Evolutionary conservation across 2,113 vertebrate genomes (phyloP).

Genomic region (Gavia stellata): DNA sequence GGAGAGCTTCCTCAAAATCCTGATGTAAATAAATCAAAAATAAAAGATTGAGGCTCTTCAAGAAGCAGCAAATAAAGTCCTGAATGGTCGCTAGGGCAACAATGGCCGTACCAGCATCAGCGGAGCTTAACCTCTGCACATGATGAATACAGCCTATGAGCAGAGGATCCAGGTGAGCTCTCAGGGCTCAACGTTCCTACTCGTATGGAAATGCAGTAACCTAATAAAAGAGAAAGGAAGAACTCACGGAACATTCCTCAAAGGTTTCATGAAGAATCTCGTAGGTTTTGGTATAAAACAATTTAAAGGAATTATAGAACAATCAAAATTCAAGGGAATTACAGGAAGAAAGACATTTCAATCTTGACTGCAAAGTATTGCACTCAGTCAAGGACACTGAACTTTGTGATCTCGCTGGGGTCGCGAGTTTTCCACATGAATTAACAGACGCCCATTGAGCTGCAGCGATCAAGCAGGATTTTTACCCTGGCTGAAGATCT

Average conservation of each 20-base stretch:
- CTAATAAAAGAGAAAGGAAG: neutral
- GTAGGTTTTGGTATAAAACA: neutral
- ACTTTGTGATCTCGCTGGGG: slow-evolving; percentile 1
- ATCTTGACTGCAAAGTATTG: neutral
- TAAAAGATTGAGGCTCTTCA: neutral
- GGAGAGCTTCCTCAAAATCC: neutral
- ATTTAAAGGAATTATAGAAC: neutral
- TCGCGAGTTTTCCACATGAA: neutral
- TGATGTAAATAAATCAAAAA: neutral
- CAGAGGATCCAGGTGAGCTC: neutral
- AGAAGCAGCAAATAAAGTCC: neutral
- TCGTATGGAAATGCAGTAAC: neutral
- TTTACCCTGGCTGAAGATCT: neutral
- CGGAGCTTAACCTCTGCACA: neutral
- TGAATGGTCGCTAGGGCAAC: neutral
- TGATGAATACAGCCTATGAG: neutral
- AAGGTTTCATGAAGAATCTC: neutral
- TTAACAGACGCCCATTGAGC: slow-evolving; percentile 36
- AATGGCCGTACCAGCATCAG: neutral
- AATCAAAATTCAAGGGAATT: neutral
- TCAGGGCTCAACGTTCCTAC: neutral
- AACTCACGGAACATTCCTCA: neutral
- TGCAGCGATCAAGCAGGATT: neutral
- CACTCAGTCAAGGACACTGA: slow-evolving; percentile 13
- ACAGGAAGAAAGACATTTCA: neutral